phyloP scores from a whole-genome alignment of 2,113 vertebrate genomes.

The Dipodomys ordii region DNA sequence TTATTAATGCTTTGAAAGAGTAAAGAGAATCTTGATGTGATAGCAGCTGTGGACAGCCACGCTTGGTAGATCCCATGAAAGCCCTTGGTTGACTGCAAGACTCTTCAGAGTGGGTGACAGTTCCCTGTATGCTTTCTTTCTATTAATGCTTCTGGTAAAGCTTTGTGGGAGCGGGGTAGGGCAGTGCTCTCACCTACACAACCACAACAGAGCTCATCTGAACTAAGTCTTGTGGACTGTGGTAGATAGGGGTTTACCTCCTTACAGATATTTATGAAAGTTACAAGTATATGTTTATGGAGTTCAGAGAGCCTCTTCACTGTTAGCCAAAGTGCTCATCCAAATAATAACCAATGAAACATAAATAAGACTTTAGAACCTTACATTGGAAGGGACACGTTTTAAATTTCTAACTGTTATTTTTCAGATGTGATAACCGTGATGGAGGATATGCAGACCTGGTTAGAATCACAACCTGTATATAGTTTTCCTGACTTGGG shows the following conservation, averaged over 20 bases:
- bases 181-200: conserved; percentile 57
- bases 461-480: not conserved
- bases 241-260: not conserved
- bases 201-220: conserved; percentile 56
- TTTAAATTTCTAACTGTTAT: not conserved
- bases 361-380: not conserved
- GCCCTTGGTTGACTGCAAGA: conserved; percentile 67
- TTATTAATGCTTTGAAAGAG: conserved; percentile 51
- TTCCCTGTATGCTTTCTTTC: conserved; percentile 84
- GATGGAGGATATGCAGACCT: not conserved
- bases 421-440: conserved; percentile 44
- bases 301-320: not conserved
- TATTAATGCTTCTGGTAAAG: conserved; percentile 75
- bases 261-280: not conserved
- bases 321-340: not conserved
- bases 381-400: not conserved
- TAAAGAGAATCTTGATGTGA: conserved; percentile 61
- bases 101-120: conserved; percentile 79
- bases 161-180: conserved; percentile 69
- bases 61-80: conserved; percentile 81
- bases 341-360: not conserved
- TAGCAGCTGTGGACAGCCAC: conserved; percentile 78
- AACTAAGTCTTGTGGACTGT: conserved; percentile 17
- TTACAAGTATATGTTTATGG: not conserved
- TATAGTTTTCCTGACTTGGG: not conserved